Evolutionary conservation across 2,797 vertebrate genomes (phyloP), one percentile per base, ranked within the genome.

Genomic region (Hydrophis major): DNA sequence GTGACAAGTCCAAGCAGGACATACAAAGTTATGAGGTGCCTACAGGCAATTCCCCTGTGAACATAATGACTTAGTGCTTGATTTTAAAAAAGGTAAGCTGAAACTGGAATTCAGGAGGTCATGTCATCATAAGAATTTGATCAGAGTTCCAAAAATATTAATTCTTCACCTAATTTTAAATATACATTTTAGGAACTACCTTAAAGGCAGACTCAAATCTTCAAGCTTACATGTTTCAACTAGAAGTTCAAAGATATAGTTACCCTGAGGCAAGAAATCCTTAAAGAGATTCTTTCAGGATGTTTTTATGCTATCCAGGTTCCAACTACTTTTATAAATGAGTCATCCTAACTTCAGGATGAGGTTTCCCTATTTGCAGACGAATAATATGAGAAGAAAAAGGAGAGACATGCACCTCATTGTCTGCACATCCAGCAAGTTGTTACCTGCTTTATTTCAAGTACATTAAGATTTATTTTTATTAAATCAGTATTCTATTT

Each of bases 291-390:
- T 95, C 96, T 74, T 95, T 92, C 78, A 94, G 97, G 94, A 96
- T 94, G 91, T 95, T 96, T 93, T 97, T 95, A 90, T 97, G 95
- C 93, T 96, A 95, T 92, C 91, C 94, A 96, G 93, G 96, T 96
- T 94, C 96, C 95, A 96, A 95, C 91, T 89, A 90, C 92, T 92
- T 96, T 96, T 96, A 95, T 95, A 95, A 94, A 95, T 96, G 96
- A 97, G 95, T 97, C 96, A 97, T 42, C 18, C 57, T 94, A 94
- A 95, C 94, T 95, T 74, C 74, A 96, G 93, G 92, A 97, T 6
- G 25, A 96, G 95, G 95, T 96, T 96, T 97, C 93, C 94, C 93
- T 96, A 93, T 90, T 94, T 96, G 94, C 94, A 94, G 96, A 95
- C 91, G 95, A 96, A 94, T 94, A 95, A 97, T 86, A 91, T 57